Conservation (phyloP, 2,113 vertebrate genomes). For the Picathartes gymnocephalus region DNA sequence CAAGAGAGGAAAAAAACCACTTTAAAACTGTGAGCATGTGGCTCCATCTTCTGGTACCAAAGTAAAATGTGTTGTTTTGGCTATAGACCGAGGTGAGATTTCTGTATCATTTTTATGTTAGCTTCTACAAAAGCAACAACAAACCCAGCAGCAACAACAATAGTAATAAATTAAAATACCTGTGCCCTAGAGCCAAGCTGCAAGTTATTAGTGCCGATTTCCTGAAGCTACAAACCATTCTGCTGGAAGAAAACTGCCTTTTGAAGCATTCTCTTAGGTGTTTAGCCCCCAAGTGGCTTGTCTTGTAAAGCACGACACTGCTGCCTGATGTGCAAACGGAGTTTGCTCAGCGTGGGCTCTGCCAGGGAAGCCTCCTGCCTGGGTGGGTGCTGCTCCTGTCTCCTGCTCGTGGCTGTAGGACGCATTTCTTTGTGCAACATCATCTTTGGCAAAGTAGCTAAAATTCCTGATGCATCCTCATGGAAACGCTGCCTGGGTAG, state of each 20-base stretch:
- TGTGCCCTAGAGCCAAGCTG: not conserved
- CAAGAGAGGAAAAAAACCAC: fast-evolving
- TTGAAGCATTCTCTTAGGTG: not conserved
- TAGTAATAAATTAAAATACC: not conserved
- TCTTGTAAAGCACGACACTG: fast-evolving
- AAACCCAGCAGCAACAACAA: not conserved
- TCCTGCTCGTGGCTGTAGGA: not conserved
- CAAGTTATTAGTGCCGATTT: not conserved
- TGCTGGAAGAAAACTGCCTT: not conserved
- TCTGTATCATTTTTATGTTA: not conserved
- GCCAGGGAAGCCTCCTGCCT: not conserved
- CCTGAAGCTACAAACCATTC: not conserved
- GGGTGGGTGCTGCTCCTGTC: not conserved
- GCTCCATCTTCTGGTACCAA: constrained; percentile 54
- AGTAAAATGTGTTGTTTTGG: not conserved
- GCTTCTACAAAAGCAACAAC: not conserved
- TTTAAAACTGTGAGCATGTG: constrained; percentile 17
- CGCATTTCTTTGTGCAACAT: not conserved
- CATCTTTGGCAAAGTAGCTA: not conserved
- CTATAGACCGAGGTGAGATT: not conserved
- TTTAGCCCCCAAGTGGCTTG: not conserved
- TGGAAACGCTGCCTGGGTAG: not conserved
- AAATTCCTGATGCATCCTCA: not conserved
- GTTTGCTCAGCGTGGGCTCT: not conserved
- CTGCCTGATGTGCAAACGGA: fast-evolving